Base-by-base conservation (phyloP, 2,888 invertebrate species). In the Endomychus coccineus region DNA sequence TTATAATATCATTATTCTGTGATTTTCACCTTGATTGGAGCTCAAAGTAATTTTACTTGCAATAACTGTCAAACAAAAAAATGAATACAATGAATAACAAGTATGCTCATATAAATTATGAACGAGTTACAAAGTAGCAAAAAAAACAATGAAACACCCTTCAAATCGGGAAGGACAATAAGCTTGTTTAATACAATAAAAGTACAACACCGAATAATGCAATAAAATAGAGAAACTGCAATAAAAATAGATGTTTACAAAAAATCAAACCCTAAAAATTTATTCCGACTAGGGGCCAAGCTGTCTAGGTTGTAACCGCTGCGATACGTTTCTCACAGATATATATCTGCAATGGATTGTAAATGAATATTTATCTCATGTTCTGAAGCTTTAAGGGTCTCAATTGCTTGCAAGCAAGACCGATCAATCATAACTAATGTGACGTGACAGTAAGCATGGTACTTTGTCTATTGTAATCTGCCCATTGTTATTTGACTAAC, bases 391-490 rank as follows among this genome's bases (percentile, higher is more conserved):
- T 43, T 49, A 55, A 55, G 55, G 55, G 39, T 48, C 42, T 49
- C 30, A 52, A 47, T 59, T 48, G 47, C 46, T 34, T 41, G 46
- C 37, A 50, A 47, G 42, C 31, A 40, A 44, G 39, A 43, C 50
- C 57, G 55, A 66, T 66, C 64, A 59, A 66, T 66, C 66, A 66
- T 62, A 61, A 59, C 57, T 66, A 66, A 66, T 66, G 63, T 64
- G 66, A 66, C 64, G 48, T 61, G 65, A 62, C 64, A 63, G 63
- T 61, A 63, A 64, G 62, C 62, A 64, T 60, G 59, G 61, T 62
- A 62, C 58, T 64, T 61, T 62, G 63, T 62, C 63, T 62, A 65
- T 66, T 66, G 66, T 65, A 63, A 65, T 65, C 64, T 63, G 59
- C 61, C 62, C 50, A 64, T 66, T 65, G 65, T 66, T 59, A 47